Conservation (phyloP, 1,140 invertebrate species). For the Apis florea region DNA sequence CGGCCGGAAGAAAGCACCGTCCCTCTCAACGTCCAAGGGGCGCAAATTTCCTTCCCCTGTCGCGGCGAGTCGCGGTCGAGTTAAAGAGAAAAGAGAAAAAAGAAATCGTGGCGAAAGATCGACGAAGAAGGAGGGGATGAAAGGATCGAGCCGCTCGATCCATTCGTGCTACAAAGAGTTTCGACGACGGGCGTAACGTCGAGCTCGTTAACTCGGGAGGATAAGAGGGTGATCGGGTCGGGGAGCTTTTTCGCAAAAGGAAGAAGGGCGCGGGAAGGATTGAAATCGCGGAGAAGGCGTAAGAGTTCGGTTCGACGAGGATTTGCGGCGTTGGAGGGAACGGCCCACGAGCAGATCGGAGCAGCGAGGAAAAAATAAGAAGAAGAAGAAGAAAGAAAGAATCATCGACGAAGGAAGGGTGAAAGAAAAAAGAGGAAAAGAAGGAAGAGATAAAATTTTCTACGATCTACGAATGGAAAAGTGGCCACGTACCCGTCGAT, state of each 20-base stretch:
- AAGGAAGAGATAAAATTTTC: neutral
- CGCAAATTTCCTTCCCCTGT: neutral
- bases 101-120: neutral
- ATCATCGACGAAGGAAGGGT: no score
- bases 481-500: constrained; percentile 60
- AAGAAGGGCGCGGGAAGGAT: neutral
- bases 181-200: constrained; percentile 51
- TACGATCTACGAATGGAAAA: no score
- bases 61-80: no score
- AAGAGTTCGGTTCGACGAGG: constrained; percentile 19
- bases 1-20: neutral
- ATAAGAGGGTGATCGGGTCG: constrained; percentile 47
- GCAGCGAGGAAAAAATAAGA: constrained; percentile 29
- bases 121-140: neutral
- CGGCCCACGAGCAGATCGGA: constrained; percentile 49
- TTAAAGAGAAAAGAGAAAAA: neutral
- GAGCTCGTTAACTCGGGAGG: constrained; percentile 56
- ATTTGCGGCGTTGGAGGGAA: constrained; percentile 65
- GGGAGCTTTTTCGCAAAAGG: constrained; percentile 7
- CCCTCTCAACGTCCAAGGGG: neutral
- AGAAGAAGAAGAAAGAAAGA: neutral
- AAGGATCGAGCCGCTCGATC: neutral
- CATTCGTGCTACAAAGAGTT: constrained; percentile 32
- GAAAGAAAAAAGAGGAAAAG: no score
- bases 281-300: neutral